Percentiles rank a stretch among this genome's conserved stretches.
These are phyloP conservation scores for Hypotaenidia philippensis DNA, from an alignment of 2,797 vertebrate genomes.

Conservation along the genomic window DNA sequence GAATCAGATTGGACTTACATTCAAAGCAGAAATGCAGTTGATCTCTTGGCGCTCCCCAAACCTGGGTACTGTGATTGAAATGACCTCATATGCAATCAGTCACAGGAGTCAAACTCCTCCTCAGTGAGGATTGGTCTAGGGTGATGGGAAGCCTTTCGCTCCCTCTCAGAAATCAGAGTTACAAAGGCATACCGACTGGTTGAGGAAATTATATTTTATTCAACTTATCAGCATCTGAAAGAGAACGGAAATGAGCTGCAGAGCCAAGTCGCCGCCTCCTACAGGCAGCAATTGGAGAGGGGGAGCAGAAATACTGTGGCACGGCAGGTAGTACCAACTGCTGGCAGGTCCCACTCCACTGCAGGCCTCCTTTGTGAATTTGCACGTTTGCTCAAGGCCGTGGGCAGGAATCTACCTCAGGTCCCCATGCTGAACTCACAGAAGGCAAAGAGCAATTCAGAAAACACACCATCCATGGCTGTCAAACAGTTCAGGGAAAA, in stretches of 20 bases:
- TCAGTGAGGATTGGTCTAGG: rapidly evolving
- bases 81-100: not conserved
- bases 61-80: constrained; percentile 23
- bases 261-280: not conserved
- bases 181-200: not conserved
- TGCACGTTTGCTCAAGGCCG: not conserved
- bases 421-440: no score
- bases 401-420: not conserved
- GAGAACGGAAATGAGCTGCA: constrained; percentile 20
- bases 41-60: not conserved
- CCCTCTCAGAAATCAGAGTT: constrained; percentile 20
- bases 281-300: not conserved
- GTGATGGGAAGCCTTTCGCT: not conserved
- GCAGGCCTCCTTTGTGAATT: rapidly evolving
- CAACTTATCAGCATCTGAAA: constrained; percentile 34
- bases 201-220: constrained; percentile 54
- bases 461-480: rapidly evolving
- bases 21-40: not conserved
- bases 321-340: rapidly evolving
- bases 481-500: not conserved
- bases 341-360: rapidly evolving
- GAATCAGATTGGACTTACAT: not conserved
- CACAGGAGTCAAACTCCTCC: constrained; percentile 9
- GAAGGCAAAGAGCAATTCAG: not conserved
- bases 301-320: not conserved